Evolutionary conservation across 2,797 vertebrate genomes (phyloP).

Genomic region (Natrix natrix): DNA sequence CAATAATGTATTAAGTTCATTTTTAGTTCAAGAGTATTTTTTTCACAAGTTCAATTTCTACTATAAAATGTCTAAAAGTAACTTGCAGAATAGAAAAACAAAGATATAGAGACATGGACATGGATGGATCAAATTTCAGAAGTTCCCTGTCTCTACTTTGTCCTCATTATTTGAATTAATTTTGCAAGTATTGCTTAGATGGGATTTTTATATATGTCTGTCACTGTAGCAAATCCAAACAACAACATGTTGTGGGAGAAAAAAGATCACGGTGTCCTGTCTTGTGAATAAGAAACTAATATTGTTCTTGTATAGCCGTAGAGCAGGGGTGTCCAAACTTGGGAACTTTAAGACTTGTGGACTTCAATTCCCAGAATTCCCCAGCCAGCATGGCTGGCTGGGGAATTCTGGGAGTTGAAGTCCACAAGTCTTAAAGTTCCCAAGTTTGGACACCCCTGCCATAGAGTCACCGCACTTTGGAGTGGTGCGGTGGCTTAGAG

Average conservation of each 20-base stretch:
- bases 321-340: not conserved
- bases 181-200: not conserved
- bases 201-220: not conserved
- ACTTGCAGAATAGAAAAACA: not conserved
- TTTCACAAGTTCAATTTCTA: not conserved
- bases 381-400: too few relatives aligned
- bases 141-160: not conserved
- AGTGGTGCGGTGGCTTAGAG: too few relatives aligned
- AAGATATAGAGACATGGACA: not conserved
- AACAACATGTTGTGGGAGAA: not conserved
- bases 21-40: not conserved
- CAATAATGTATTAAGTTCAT: too few relatives aligned
- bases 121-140: not conserved
- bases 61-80: not conserved
- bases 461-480: not conserved
- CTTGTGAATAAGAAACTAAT: not conserved
- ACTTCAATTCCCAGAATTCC: too few relatives aligned
- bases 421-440: too few relatives aligned
- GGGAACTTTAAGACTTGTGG: too few relatives aligned
- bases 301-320: not conserved
- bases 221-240: not conserved
- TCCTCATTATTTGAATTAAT: not conserved
- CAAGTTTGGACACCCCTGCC: too few relatives aligned
- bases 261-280: not conserved
- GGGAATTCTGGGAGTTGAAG: too few relatives aligned